Evolutionary conservation across 2,888 invertebrate species (phyloP), one percentile per base, ranked within the genome.

Genomic region (Acrobasis suavella): DNA sequence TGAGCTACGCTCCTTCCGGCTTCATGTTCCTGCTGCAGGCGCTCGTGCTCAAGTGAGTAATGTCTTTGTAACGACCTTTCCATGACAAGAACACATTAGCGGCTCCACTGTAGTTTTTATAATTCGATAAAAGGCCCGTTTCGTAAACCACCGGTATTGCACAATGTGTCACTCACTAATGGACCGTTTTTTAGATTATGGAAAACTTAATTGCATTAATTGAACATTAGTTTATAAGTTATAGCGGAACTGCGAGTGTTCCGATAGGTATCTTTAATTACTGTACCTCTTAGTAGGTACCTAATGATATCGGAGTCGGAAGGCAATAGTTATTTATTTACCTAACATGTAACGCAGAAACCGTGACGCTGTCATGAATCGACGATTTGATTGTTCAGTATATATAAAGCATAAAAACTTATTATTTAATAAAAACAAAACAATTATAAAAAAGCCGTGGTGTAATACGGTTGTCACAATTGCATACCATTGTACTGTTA

Each of bases 1-100:
- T 94, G 73, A 94, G 95, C 73, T 95, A 95, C 73, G 88, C 95
- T 62, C 86, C 95, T 69, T 96, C 95, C 77, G 92, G 95, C 61
- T 72, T 95, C 66, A 92, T 95, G 82, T 92, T 94, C 67, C 77
- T 95, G n/a, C 90, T 94, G 77, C 93, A 94, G 78, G 85, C 94
- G 50, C 84, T 92, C 37, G 66, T 94, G 62, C 90, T 91, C 68
- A 92, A 91, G 92, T 91, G 76, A 89, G 88, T 73, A 78, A 60
- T 46, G n/a, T n/a, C n/a, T 39, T 60, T 50, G 10, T n/a, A 10
- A 42, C 72, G 68, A 62, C 66, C 50, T 64, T 63, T 65, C 67
- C 76, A 73, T 77, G 74, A 72, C 64, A 74, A 66, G 66, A 63
- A 65, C 67, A 71, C 72, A 74, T 78, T 74, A 74, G 56, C 42